Evolutionary conservation across 1,140 invertebrate genomes (phyloP), one percentile per base, ranked within the genome.

Genomic region (Patella vulgata): DNA sequence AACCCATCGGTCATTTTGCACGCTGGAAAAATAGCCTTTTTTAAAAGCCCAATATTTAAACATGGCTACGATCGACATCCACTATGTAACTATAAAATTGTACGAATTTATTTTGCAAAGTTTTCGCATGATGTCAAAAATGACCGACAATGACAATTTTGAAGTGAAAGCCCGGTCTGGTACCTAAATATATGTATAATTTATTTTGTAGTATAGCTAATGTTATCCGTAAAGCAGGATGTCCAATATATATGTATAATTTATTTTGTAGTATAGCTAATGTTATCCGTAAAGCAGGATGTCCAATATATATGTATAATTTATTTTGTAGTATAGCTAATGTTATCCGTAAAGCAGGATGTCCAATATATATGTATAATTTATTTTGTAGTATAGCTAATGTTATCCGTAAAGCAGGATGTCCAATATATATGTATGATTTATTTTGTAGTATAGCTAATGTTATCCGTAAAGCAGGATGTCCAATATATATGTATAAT

Each of bases 191-290:
- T n/a, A n/a, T n/a, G n/a, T n/a, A n/a, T n/a, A n/a, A n/a, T n/a
- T n/a, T n/a, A n/a, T n/a, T 30, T 72, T 70, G 36, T 77, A 94
- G 93, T 76, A 94, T 97, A 80, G 93, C 93, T 0, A 88, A 91
- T 68, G 88, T 96, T 9, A 90, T 97, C 84, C 89, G 89, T 73
- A 90, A 93, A 74, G 95, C 95, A 9, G 95, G 95, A 0, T 95
- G 94, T 80, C 87, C 91, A 31, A 92, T 98, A 8, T 94, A 95
- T 1, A 90, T 93, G 1, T 97, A 94, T 81, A 94, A n/a, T n/a
- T n/a, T n/a, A n/a, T n/a, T 30, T 72, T 70, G 36, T 77, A 94
- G 93, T 76, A 94, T 97, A 80, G 93, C 93, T 0, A 88, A 91
- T 68, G 88, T 96, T 9, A 90, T 97, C 84, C 89, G 89, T 73